Evolutionary conservation across 2,888 invertebrate species (phyloP).

Genomic region (Ennomos erosarius): DNA sequence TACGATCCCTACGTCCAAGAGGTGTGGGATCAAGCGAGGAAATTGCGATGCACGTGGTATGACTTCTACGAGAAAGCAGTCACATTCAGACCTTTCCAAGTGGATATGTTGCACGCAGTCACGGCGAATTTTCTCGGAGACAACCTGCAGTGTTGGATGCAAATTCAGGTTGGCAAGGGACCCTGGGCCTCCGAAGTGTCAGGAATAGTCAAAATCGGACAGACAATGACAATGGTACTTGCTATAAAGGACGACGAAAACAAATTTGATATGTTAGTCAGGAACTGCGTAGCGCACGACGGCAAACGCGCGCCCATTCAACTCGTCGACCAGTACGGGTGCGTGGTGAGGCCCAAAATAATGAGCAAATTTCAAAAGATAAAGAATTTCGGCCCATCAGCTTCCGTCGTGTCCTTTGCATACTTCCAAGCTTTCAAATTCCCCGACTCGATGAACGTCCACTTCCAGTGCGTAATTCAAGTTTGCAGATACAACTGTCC

Average conservation of each 20-base stretch:
- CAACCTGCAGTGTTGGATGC: constrained; percentile 98
- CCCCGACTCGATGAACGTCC: constrained; percentile 98
- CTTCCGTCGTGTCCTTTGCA: constrained; percentile 97
- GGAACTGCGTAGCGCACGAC: constrained; percentile 97
- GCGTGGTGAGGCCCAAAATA: constrained; percentile 96
- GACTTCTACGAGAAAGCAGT: constrained; percentile 98
- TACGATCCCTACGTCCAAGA: constrained; percentile 98
- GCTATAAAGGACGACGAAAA: constrained; percentile 98
- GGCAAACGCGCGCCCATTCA: constrained; percentile 97
- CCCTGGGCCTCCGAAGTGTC: constrained; percentile 99
- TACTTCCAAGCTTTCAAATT: constrained; percentile 99
- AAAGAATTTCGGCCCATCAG: constrained; percentile 97
- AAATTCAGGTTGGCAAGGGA: constrained; percentile 97
- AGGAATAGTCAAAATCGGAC: constrained; percentile 97
- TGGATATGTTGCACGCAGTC: constrained; percentile 97
- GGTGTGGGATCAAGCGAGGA: constrained; percentile 97
- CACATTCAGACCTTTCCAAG: constrained; percentile 97
- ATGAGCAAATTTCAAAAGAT: constrained; percentile 98
- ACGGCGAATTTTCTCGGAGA: constrained; percentile 98
- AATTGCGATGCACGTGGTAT: constrained; percentile 97
- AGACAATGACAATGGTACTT: constrained; percentile 98
- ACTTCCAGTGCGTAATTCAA: constrained; percentile 98
- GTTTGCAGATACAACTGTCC: constrained; percentile 97
- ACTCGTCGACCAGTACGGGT: constrained; percentile 96
- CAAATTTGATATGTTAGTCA: constrained; percentile 97